Conservation (phyloP, 2,113 vertebrate genomes). For the Drymodes brunneopygia region DNA sequence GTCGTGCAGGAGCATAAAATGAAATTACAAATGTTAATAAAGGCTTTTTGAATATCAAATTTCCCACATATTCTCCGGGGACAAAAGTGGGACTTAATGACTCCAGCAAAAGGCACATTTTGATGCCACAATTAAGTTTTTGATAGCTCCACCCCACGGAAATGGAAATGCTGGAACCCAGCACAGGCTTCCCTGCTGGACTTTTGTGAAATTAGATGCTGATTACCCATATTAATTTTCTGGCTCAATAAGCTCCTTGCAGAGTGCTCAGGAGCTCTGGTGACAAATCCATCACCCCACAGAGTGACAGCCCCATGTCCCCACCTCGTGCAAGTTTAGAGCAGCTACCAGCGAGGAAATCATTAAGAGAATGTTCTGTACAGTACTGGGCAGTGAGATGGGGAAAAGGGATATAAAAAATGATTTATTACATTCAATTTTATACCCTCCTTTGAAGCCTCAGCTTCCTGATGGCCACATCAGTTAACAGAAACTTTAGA, state of each 20-base stretch:
- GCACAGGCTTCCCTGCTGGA: not conserved
- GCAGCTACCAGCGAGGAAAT: not conserved
- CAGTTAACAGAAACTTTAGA: not conserved
- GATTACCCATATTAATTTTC: not conserved
- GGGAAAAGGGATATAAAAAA: not conserved
- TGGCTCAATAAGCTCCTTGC: not conserved
- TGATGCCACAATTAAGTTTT: not conserved
- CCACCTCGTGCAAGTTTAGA: not conserved
- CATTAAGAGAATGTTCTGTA: not conserved
- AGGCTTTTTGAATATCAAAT: not conserved
- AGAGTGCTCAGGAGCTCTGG: not conserved
- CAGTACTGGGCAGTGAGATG: accelerated
- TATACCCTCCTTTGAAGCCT: not conserved
- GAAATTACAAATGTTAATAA: not conserved
- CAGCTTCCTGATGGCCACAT: not conserved
- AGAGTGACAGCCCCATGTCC: not conserved
- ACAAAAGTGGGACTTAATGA: not conserved
- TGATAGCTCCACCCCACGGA: not conserved
- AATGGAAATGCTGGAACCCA: not conserved
- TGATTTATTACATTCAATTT: accelerated
- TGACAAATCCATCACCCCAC: not conserved
- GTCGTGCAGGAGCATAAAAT: not conserved
- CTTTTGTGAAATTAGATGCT: not conserved
- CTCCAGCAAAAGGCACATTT: not conserved
- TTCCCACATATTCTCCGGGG: not conserved